phyloP scores from a whole-genome alignment of 2,888 invertebrate species.

The Zaprionus lineosus region DNA sequence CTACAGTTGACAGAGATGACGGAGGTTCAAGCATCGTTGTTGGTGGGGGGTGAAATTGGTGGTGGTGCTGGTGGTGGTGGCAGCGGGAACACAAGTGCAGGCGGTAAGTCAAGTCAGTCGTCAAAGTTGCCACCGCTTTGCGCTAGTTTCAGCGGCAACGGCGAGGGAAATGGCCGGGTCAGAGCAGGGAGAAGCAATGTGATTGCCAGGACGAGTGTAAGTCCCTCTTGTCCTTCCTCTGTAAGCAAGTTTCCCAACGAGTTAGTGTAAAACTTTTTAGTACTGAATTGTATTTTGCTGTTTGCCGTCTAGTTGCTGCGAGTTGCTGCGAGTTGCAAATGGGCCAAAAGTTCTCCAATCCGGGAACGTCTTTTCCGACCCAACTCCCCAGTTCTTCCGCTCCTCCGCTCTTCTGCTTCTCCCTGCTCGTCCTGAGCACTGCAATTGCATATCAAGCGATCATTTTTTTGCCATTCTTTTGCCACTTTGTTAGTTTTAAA shows the following conservation, averaged over 20 bases:
- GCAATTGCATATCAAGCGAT: conserved; percentile 38
- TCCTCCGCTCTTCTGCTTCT: no score
- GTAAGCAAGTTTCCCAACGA: conserved; percentile 53
- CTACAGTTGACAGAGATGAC: no score
- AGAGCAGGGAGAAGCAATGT: no score
- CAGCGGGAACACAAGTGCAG: no score
- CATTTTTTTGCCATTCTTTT: conserved; percentile 4
- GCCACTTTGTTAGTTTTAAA: conserved; percentile 29
- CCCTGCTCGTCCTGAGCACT: conserved; percentile 4
- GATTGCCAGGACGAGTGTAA: no score
- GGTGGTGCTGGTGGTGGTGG: no score
- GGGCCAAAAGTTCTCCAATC: conserved; percentile 31
- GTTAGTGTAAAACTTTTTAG: conserved; percentile 56
- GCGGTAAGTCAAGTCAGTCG: conserved; percentile 25
- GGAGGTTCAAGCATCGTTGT: no score
- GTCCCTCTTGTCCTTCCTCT: conserved; percentile 20
- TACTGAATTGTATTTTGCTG: conserved; percentile 53
- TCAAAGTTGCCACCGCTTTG: conserved; percentile 8
- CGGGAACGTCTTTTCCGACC: no score
- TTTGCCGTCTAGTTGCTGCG: conserved; percentile 46
- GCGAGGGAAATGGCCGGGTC: no score
- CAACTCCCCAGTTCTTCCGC: no score
- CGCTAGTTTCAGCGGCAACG: no score
- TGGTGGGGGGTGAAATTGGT: no score
- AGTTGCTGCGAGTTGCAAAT: conserved; percentile 58